Evolutionary conservation across 2,888 invertebrate genomes (phyloP).

Genomic region (Acronicta aceris): DNA sequence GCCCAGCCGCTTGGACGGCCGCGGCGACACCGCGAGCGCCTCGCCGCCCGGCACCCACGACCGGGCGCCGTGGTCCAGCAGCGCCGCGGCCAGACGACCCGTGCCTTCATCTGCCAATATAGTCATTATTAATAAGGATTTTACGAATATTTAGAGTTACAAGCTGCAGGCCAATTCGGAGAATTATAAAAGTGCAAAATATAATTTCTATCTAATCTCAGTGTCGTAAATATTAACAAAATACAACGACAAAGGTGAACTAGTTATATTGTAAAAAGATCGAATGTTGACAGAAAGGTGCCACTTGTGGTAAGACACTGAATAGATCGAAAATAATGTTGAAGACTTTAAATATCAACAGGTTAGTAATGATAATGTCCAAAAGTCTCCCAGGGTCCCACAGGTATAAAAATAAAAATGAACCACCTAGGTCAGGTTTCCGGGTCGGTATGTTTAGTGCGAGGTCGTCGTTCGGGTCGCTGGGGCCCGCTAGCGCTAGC

Average conservation of each 20-base stretch:
- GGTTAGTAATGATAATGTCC: background rate
- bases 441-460: constrained; percentile 29
- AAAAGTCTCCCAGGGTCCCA: background rate
- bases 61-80: constrained; percentile 88
- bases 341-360: too few species aligned
- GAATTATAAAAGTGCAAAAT: too few species aligned
- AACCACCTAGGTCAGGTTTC: constrained; percentile 39
- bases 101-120: constrained; percentile 70
- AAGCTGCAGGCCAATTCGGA: too few species aligned
- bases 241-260: too few species aligned
- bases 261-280: too few species aligned
- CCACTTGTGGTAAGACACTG: too few species aligned
- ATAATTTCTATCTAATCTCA: too few species aligned
- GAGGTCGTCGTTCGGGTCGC: constrained; percentile 30
- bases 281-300: too few species aligned
- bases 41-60: constrained; percentile 75
- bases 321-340: too few species aligned
- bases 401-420: constrained; percentile 24
- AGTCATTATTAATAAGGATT: background rate
- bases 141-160: background rate
- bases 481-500: constrained; percentile 40
- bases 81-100: constrained; percentile 89
- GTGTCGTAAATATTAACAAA: too few species aligned
- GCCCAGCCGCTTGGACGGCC: constrained; percentile 92
- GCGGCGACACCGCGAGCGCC: constrained; percentile 88